Evolutionary conservation across 2,797 vertebrate genomes (phyloP), one percentile per base, ranked within the genome.

Genomic region (Sebastes paucispinis): DNA sequence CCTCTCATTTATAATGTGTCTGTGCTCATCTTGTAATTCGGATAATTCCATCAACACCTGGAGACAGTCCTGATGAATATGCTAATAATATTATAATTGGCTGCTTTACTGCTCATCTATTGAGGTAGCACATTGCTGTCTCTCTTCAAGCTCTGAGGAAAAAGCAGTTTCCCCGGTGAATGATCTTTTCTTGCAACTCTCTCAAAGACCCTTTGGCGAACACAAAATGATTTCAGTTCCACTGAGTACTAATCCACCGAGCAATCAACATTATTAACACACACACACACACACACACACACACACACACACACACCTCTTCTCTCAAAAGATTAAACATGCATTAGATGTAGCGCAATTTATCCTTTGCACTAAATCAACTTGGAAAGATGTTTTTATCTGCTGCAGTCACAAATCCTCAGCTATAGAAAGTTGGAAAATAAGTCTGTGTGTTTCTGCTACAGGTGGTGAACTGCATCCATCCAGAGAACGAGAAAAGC

Each of bases 401-500:
- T 50, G 11, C 71, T 27, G 14, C 34, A 22, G n/a, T 47, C 31
- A 24, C 1, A 39, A 32, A 54, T 22, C 9, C 12, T 63, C 39
- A 32, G 11, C 9, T 34, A 25, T 39, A 25, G 25, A 68, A 55
- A 54, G 5, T 6, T 4, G 22, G 11, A 14, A 54, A 64, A 63
- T 25, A 27, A 25, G 5, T 52, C 14, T 70, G 18, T 36, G 3
- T 83, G 8, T 82, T 70, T 84, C n/a, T 75, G 10, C 34, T 60
- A 4, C 90, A 99, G 98, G 97, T 99, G 80, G 95, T 98, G 87
- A 99, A 98, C 93, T 99, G 98, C 10, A 97, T 99, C 89, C 99
- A 98, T 84, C 98, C 98, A 0, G 98, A 99, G 91, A 98, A 97
- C 0, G 96, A 97, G 92, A 99, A 98, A 92, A 98, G 97, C 67